Evolutionary conservation across 1,140 invertebrate genomes (phyloP).

Genomic region (Hestina assimilis): DNA sequence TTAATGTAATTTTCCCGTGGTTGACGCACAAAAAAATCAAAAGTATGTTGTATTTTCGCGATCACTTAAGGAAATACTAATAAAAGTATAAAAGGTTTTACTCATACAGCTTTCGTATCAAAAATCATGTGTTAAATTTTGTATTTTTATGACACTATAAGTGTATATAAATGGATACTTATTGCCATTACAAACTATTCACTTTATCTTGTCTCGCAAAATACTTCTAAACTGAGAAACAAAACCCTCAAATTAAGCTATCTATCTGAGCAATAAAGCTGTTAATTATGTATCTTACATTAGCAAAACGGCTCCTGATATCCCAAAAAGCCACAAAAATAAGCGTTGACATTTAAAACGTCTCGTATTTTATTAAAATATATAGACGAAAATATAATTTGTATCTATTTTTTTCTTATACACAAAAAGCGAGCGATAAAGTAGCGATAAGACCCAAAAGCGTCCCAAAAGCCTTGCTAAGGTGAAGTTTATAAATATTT

Average conservation of each 20-base stretch:
- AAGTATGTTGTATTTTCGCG: too few relatives aligned
- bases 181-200: neutral
- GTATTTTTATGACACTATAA: too few relatives aligned
- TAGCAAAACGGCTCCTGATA: slow-evolving; percentile 60
- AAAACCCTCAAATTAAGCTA: slow-evolving; percentile 61
- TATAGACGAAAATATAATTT: slow-evolving; percentile 36
- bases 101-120: too few relatives aligned
- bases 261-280: slow-evolving; percentile 54
- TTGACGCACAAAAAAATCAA: too few relatives aligned
- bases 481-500: slow-evolving; percentile 65
- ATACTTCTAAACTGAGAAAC: slow-evolving; percentile 36
- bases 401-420: slow-evolving; percentile 36
- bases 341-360: slow-evolving; percentile 56
- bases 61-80: too few relatives aligned
- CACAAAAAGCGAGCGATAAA: slow-evolving; percentile 35
- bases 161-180: neutral
- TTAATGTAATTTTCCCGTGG: too few relatives aligned
- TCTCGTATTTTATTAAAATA: slow-evolving; percentile 47
- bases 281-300: slow-evolving; percentile 67
- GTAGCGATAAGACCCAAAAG: slow-evolving; percentile 13
- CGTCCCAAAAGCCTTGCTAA: slow-evolving; percentile 8
- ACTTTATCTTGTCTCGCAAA: slow-evolving; percentile 31
- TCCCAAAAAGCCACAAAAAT: slow-evolving; percentile 48
- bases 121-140: too few relatives aligned
- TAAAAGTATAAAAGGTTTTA: too few relatives aligned